phyloP scores from a whole-genome alignment of 2,113 vertebrate species.

The Anseranas semipalmata region DNA sequence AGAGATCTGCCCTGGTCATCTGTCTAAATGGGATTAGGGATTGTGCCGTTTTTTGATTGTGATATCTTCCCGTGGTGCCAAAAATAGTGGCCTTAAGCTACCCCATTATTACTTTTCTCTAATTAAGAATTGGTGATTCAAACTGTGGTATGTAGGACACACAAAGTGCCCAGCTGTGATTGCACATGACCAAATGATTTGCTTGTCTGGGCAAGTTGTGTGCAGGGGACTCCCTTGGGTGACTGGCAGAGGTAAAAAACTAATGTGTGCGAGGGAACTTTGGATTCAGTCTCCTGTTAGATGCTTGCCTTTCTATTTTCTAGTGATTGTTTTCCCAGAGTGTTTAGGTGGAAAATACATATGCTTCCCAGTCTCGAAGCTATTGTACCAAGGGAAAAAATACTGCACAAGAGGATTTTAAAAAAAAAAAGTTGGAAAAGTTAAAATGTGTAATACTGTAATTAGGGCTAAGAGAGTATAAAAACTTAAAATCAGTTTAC shows the following conservation, averaged over 20 bases:
- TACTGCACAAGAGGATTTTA: constrained; percentile 3
- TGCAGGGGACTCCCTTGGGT: background rate
- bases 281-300: background rate
- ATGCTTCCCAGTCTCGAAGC: background rate
- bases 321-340: background rate
- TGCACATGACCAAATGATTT: background rate
- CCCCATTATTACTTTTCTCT: background rate
- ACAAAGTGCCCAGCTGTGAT: background rate
- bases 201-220: background rate
- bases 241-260: background rate
- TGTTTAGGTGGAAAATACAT: background rate
- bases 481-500: constrained; percentile 45
- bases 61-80: background rate
- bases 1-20: background rate
- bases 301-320: background rate
- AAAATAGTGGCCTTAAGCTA: background rate
- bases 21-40: background rate
- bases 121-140: background rate
- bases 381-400: background rate
- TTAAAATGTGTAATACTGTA: constrained; percentile 19
- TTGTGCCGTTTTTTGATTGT: background rate
- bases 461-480: constrained; percentile 17
- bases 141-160: background rate
- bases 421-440: background rate
- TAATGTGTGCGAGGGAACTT: background rate